phyloP scores from a whole-genome alignment of 2,888 invertebrate species.

The Oxyteleia sp. region DNA sequence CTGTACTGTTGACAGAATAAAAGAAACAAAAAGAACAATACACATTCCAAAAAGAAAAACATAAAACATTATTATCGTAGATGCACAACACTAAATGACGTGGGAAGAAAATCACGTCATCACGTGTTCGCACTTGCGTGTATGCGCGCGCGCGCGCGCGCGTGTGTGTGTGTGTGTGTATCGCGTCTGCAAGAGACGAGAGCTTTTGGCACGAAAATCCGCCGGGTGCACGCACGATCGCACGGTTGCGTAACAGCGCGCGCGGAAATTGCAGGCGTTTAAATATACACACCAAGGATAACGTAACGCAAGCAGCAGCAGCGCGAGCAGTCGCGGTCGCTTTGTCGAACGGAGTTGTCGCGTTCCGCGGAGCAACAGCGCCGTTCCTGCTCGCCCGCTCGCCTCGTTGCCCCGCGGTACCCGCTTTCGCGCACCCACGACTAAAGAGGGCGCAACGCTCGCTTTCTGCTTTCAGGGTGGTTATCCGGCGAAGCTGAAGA shows the following conservation, averaged over 20 bases:
- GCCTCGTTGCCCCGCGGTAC: too few species aligned
- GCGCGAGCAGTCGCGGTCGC: conserved; percentile 51
- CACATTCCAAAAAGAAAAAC: too few species aligned
- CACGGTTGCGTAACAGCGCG: conserved; percentile 57
- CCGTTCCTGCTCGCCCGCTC: too few species aligned
- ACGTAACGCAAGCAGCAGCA: conserved; percentile 42
- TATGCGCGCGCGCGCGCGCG: too few species aligned
- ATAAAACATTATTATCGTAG: too few species aligned
- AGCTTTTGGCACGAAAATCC: conserved; percentile 63
- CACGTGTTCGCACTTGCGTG: background rate
- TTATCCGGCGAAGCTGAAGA: conserved; percentile 98
- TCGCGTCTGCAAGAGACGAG: conserved; percentile 40
- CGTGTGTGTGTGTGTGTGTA: too few species aligned
- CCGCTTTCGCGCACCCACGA: background rate
- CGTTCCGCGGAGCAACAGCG: too few species aligned
- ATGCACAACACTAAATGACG: background rate
- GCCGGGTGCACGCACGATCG: conserved; percentile 36
- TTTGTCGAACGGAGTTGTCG: conserved; percentile 26
- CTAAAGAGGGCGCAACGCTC: conserved; percentile 46
- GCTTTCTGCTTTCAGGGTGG: conserved; percentile 92
- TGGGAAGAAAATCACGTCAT: background rate
- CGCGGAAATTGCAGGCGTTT: conserved; percentile 66
- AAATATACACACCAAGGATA: conserved; percentile 72
- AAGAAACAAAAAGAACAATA: too few species aligned
- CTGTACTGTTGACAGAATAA: too few species aligned